Evolutionary conservation across 35 echinoderm and acorn worm genomes (phyloP).

Genomic region (Anneissia japonica): DNA sequence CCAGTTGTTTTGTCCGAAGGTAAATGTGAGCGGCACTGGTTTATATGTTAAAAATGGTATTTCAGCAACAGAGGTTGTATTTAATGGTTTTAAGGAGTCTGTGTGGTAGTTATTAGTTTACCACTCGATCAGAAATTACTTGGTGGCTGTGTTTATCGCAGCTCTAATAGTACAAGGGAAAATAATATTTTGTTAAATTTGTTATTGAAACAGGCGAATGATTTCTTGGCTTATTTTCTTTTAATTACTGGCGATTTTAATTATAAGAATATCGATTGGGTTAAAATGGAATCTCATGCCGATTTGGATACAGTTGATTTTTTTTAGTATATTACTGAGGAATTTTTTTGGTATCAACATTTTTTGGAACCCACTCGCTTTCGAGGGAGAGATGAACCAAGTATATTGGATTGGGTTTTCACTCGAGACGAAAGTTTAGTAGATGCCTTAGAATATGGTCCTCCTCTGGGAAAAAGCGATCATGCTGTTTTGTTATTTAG

Average conservation of each 20-base stretch:
- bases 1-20: neutral
- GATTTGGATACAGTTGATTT: neutral
- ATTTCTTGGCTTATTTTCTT: neutral
- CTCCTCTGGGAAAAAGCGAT: constrained; percentile 24
- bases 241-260: neutral
- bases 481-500: constrained; percentile 2
- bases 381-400: neutral
- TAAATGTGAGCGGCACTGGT: neutral
- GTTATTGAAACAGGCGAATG: neutral
- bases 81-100: neutral
- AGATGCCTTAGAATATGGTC: neutral
- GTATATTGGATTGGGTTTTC: constrained; percentile 5
- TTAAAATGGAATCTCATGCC: neutral
- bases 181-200: neutral
- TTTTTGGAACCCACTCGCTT: neutral
- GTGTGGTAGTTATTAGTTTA: neutral
- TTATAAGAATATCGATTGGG: constrained; percentile 2
- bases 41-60: neutral
- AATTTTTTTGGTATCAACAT: neutral
- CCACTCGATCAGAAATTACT: neutral
- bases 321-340: neutral
- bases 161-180: neutral
- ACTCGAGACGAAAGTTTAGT: constrained; percentile 2
- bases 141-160: neutral
- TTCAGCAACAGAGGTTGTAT: neutral